phyloP scores from a whole-genome alignment of 2,113 vertebrate species.

The Columba janthina region DNA sequence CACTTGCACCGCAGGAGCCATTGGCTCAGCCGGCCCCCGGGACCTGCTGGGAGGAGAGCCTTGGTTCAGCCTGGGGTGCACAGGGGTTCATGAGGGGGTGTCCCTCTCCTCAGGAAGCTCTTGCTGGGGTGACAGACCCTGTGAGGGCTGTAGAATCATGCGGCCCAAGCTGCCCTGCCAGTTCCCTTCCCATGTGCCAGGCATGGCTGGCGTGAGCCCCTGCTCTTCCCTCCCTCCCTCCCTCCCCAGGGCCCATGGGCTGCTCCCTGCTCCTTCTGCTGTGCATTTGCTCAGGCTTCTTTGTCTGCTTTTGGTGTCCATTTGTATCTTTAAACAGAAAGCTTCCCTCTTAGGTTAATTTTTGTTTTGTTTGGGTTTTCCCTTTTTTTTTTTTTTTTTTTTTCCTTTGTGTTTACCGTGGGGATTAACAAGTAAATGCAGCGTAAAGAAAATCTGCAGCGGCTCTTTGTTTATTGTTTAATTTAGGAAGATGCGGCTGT shows the following conservation, averaged over 20 bases:
- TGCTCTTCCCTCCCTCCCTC: neutral
- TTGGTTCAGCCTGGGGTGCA: neutral
- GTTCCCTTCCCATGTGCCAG: neutral
- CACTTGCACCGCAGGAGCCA: rapidly evolving
- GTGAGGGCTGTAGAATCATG: neutral
- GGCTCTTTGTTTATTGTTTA: conserved; percentile 57
- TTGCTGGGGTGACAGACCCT: neutral
- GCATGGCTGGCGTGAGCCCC: neutral
- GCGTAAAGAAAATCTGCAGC: conserved; percentile 26
- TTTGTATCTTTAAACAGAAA: conserved; percentile 29
- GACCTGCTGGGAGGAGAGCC: neutral
- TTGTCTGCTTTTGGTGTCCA: neutral
- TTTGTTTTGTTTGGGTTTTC: neutral
- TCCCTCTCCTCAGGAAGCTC: neutral
- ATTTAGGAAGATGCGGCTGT: conserved; percentile 28
- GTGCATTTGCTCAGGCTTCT: rapidly evolving
- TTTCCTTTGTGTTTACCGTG: conserved; percentile 55
- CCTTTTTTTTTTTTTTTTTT: neutral
- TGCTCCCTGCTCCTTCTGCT: neutral
- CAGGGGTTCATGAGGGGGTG: neutral
- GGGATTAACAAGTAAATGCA: conserved; percentile 66
- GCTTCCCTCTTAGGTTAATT: conserved; percentile 28
- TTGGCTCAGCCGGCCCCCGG: rapidly evolving
- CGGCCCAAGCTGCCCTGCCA: neutral
- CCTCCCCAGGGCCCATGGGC: rapidly evolving